Conservation (phyloP, 2,797 vertebrate species). For the Melanotaenia nigrans region DNA sequence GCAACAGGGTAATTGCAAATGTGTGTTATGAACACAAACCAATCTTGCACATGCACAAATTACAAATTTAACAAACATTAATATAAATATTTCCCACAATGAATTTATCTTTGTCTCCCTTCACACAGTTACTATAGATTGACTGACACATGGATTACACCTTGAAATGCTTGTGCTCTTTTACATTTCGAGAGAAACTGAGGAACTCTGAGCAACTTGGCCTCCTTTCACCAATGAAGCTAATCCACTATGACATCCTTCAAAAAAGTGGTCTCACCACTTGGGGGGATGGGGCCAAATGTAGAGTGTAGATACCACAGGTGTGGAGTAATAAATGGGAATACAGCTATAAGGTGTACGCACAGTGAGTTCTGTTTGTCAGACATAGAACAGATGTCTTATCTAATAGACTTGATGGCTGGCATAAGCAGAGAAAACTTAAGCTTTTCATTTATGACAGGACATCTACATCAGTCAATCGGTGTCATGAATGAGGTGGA, state of each 20-base stretch:
- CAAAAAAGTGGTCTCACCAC: slow-evolving; percentile 46
- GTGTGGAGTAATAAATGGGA: slow-evolving; percentile 16
- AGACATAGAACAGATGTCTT: neutral
- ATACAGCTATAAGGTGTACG: slow-evolving; percentile 8
- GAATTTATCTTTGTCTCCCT: neutral
- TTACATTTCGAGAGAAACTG: slow-evolving; percentile 9
- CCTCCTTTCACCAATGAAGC: slow-evolving; percentile 51
- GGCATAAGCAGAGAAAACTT: neutral
- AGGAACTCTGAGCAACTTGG: slow-evolving; percentile 25
- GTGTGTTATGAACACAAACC: neutral
- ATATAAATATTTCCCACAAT: neutral
- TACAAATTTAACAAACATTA: no score
- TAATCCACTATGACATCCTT: slow-evolving; percentile 63
- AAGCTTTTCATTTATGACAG: slow-evolving; percentile 3
- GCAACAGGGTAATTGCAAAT: neutral
- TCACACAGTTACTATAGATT: neutral
- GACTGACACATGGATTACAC: neutral
- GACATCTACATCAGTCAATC: neutral
- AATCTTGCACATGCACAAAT: no score
- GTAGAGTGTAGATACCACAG: slow-evolving; percentile 26
- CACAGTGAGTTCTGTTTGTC: neutral
- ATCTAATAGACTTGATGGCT: neutral
- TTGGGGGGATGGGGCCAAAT: slow-evolving; percentile 18
- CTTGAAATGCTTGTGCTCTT: slow-evolving; percentile 11
- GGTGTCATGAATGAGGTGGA: neutral